phyloP scores from a whole-genome alignment of 2,113 vertebrate genomes.

The Plestiodon gilberti region DNA sequence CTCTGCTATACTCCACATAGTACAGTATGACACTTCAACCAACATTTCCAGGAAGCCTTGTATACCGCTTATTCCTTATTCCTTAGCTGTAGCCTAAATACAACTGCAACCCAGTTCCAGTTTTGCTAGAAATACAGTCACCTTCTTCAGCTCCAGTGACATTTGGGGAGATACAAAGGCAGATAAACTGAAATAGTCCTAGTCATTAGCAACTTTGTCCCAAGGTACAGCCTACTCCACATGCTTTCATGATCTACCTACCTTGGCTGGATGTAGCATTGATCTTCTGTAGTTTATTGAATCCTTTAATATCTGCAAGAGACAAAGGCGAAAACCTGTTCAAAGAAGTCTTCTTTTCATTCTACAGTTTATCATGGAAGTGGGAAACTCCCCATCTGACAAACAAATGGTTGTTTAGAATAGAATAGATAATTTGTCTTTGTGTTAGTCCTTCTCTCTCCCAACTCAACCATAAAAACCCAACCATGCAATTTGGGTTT shows the following conservation, averaged over 20 bases:
- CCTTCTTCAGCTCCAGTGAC: neutral
- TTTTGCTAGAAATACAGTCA: neutral
- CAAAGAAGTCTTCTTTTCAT: slow-evolving; percentile 8
- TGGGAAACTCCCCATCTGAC: neutral
- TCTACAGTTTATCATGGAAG: neutral
- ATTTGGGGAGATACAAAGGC: neutral
- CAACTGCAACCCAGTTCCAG: neutral
- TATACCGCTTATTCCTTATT: neutral
- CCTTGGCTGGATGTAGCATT: slow-evolving; percentile 70
- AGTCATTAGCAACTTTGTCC: neutral
- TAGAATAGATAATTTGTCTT: neutral
- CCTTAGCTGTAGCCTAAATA: neutral
- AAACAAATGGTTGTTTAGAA: neutral
- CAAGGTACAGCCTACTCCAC: neutral
- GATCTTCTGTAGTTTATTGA: slow-evolving; percentile 75
- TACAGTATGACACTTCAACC: neutral
- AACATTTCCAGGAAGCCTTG: neutral
- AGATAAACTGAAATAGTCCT: neutral
- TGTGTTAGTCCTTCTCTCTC: no score
- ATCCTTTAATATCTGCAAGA: slow-evolving; percentile 71
- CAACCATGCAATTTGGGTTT: no score
- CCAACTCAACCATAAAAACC: no score
- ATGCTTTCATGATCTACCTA: slow-evolving; percentile 37
- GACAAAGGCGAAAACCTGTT: slow-evolving; percentile 28
- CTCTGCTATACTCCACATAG: no score